phyloP scores from a whole-genome alignment of 2,888 invertebrate genomes.

The Thumatha senex region DNA sequence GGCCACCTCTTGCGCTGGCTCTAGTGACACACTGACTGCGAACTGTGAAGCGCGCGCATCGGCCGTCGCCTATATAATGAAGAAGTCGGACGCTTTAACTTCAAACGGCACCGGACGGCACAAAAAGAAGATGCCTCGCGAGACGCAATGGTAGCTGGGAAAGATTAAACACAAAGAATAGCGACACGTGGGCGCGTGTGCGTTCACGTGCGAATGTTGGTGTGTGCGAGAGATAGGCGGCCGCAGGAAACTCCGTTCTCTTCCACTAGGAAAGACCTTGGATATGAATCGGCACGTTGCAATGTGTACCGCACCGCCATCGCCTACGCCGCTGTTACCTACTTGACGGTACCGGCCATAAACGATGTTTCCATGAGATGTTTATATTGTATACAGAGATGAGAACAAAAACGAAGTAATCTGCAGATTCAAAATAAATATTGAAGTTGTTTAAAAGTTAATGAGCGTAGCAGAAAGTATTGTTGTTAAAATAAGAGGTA shows the following conservation, averaged over 20 bases:
- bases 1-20: slow-evolving; percentile 79
- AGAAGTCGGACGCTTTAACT: slow-evolving; percentile 70
- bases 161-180: slow-evolving; percentile 79
- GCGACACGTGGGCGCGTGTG: slow-evolving; percentile 76
- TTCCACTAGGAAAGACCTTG: slow-evolving; percentile 85
- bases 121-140: slow-evolving; percentile 78
- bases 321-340: slow-evolving; percentile 79
- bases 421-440: slow-evolving; percentile 48
- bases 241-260: slow-evolving; percentile 84
- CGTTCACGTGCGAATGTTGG: slow-evolving; percentile 73
- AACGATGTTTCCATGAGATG: slow-evolving; percentile 59
- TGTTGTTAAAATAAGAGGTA: slow-evolving; percentile 66
- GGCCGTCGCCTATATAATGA: slow-evolving; percentile 81
- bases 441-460: slow-evolving; percentile 52
- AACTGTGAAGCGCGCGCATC: slow-evolving; percentile 59
- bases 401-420: slow-evolving; percentile 28
- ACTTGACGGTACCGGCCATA: slow-evolving; percentile 66
- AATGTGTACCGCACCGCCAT: slow-evolving; percentile 78
- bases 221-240: slow-evolving; percentile 81
- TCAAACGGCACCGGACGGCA: slow-evolving; percentile 75
- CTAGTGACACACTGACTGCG: slow-evolving; percentile 82
- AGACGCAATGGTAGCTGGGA: slow-evolving; percentile 72
- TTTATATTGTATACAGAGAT: slow-evolving; percentile 32
- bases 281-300: slow-evolving; percentile 82
- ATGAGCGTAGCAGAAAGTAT: slow-evolving; percentile 68